Conservation (phyloP, 2,797 vertebrate genomes). For the Hypotaenidia philippensis region DNA sequence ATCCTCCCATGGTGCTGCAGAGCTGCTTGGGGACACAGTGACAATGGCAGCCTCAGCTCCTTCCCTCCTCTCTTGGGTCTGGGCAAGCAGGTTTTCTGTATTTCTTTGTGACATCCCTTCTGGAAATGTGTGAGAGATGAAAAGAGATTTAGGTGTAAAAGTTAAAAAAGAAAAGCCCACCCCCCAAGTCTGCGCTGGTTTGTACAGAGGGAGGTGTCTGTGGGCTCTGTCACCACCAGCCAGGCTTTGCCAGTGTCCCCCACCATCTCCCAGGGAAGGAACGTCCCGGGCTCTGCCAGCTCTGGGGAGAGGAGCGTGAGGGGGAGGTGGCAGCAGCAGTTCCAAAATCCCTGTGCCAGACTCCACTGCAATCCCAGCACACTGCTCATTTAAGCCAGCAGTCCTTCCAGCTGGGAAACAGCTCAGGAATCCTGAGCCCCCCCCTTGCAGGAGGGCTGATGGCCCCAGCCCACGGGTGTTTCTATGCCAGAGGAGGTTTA, state of each 20-base stretch:
- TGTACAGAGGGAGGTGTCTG: neutral
- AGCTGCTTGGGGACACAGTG: rapidly evolving
- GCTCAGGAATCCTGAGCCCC: neutral
- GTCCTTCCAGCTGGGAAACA: neutral
- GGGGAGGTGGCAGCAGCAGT: neutral
- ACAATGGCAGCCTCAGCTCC: neutral
- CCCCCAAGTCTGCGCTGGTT: neutral
- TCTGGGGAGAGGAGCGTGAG: neutral
- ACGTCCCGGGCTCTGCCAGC: neutral
- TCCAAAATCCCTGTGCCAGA: neutral
- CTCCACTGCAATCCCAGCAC: neutral
- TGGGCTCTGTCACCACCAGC: neutral
- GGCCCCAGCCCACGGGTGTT: neutral
- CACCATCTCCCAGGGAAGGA: neutral
- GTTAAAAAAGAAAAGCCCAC: neutral
- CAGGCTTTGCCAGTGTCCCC: neutral
- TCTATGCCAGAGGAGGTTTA: neutral
- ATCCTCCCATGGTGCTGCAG: neutral
- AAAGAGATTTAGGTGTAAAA: neutral
- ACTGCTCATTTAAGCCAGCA: neutral
- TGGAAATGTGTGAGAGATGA: neutral
- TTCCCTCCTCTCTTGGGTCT: neutral
- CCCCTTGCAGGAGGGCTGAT: neutral
- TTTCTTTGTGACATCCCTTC: neutral
- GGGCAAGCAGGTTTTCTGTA: neutral